Evolutionary conservation across 2,113 vertebrate species (phyloP).

Genomic region (Symphodus melops): DNA sequence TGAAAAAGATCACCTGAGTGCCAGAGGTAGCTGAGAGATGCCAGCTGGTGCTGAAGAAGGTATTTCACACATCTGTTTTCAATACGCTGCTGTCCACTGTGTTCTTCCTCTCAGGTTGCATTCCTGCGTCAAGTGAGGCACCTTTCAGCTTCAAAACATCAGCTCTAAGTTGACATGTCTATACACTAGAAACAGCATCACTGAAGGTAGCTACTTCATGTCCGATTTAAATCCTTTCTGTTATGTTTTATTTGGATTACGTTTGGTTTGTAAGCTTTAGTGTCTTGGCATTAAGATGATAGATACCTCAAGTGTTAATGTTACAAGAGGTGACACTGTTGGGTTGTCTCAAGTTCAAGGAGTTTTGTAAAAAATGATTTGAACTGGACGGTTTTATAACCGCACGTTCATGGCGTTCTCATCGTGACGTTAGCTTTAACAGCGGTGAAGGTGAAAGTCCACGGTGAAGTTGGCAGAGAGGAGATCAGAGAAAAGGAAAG

Average conservation of each 20-base stretch:
- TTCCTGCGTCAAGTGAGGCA: slow-evolving; percentile 50
- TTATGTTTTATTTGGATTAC: too few relatives aligned
- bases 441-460: background rate
- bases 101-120: slow-evolving; percentile 63
- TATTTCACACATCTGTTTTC: slow-evolving; percentile 77
- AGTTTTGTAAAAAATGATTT: slow-evolving; percentile 18
- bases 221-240: background rate
- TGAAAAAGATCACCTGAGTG: slow-evolving; percentile 32
- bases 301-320: background rate
- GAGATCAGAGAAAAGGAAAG: slow-evolving; percentile 1
- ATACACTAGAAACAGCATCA: slow-evolving; percentile 31
- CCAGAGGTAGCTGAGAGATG: slow-evolving; percentile 55
- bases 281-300: background rate
- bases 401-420: background rate
- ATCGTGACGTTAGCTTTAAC: background rate
- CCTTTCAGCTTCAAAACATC: slow-evolving; percentile 38
- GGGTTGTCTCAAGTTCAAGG: background rate
- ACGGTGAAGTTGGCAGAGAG: background rate
- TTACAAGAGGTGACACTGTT: background rate
- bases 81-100: slow-evolving; percentile 73
- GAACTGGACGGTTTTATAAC: background rate
- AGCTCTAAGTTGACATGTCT: slow-evolving; percentile 38
- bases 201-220: background rate
- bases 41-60: slow-evolving; percentile 67
- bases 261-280: too few relatives aligned